Percentiles rank a stretch among this genome's conserved stretches.
Conservation (phyloP, 2,113 vertebrate species). For the Oreochromis spilurus region DNA sequence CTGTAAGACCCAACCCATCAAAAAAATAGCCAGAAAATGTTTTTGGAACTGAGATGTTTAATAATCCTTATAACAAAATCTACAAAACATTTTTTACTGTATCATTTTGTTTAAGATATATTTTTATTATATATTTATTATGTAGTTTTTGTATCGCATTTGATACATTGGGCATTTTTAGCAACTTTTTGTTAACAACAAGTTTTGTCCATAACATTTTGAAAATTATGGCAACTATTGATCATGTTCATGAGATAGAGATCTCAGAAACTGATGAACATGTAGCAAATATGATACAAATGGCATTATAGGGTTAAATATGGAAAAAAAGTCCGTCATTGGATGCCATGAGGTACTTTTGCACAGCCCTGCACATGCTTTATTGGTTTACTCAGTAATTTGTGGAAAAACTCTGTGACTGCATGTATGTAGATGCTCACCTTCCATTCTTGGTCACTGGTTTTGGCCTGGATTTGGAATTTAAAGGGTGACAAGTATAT, state of each 20-base stretch:
- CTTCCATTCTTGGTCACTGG: slow-evolving; percentile 9
- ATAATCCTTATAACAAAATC: not conserved
- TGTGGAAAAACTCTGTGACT: not conserved
- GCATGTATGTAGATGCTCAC: slow-evolving; percentile 7
- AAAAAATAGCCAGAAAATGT: not conserved
- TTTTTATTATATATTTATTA: not conserved
- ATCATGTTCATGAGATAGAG: not conserved
- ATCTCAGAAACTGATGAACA: not conserved
- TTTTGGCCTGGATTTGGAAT: slow-evolving; percentile 58
- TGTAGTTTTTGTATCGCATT: not conserved
- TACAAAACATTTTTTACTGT: not conserved
- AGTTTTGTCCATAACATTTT: not conserved
- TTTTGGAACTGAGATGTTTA: not conserved
- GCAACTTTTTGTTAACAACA: not conserved
- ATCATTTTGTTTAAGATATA: not conserved
- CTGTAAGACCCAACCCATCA: not conserved
- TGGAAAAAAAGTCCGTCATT: rapidly evolving
- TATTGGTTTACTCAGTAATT: not conserved
- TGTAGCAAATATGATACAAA: not conserved
- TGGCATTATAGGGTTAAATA: not conserved
- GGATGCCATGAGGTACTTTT: not conserved
- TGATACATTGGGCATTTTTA: not conserved
- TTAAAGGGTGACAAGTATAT: rapidly evolving
- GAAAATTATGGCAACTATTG: not conserved
- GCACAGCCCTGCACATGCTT: not conserved